Base-by-base conservation (phyloP, 1,140 invertebrate species). In the Spodoptera litura region DNA sequence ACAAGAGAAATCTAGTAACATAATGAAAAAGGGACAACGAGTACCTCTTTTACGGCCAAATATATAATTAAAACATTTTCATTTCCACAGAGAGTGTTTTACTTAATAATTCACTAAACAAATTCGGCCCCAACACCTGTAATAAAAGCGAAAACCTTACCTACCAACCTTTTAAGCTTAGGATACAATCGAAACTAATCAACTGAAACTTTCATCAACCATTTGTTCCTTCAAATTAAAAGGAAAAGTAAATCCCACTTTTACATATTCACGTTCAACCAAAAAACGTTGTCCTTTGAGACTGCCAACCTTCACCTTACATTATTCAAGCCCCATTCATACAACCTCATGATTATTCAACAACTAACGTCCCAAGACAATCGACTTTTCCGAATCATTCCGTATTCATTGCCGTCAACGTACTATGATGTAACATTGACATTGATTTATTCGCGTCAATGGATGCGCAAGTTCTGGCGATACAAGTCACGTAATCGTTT, bases 241-340 rank as follows among this genome's bases (percentile, higher is more conserved):
- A 64, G 73, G 59, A 75, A 75, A 75, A 62, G 73, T 64, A 64
- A 64, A 53, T 44, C 49, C n/a, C 11, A n/a, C 73, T 75, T 64
- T 35, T 27, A 44, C 38, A 51, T 53, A 75, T 75, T 75, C 59
- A 75, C 52, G 25, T 38, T 52, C 44, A 53, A 64, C 44, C 49
- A 74, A 75, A 75, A 75, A 75, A 64, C 73, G 13, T 75, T 35
- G 49, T 75, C 73, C 73, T 27, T 12, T 20, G 73, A 27, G 73
- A 53, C 52, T 53, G 4, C 53, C 73, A 64, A 75, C 73, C 73
- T 75, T 75, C 73, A 64, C 58, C 73, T 59, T 75, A 75, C 59
- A 75, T 75, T 75, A 75, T 75, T 75, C 73, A 75, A 31, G n/a
- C 59, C 51, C 73, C 59, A 75, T 75, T 75, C 73, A 75, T 59